Evolutionary conservation across 2,113 vertebrate species (phyloP).

Genomic region (Scomber colias): DNA sequence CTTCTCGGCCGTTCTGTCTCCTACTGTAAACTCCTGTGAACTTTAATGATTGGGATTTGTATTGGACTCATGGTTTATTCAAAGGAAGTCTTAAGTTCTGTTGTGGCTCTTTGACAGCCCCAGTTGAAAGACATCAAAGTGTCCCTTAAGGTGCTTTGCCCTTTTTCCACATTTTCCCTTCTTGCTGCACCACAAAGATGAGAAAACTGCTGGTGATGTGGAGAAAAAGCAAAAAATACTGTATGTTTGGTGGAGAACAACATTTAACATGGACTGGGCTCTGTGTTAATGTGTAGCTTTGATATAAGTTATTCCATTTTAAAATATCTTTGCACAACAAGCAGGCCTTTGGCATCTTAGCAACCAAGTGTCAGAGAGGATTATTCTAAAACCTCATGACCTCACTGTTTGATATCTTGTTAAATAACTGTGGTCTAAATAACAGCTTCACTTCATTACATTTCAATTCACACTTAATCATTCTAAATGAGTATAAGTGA

Average conservation of each 20-base stretch:
- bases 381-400: not conserved
- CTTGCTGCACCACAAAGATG: constrained; percentile 34
- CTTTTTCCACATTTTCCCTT: constrained; percentile 45
- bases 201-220: constrained; percentile 28
- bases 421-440: too few species aligned
- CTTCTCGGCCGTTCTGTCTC: not conserved
- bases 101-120: constrained; percentile 67
- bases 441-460: too few species aligned
- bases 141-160: constrained; percentile 59
- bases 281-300: not conserved
- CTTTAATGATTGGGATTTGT: constrained; percentile 70
- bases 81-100: constrained; percentile 62
- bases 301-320: not conserved
- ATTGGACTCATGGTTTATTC: constrained; percentile 65
- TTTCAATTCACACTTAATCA: too few species aligned
- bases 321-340: not conserved
- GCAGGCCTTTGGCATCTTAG: not conserved
- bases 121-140: constrained; percentile 75
- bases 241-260: not conserved
- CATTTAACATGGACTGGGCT: not conserved
- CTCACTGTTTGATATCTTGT: too few species aligned
- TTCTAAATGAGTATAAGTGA: too few species aligned
- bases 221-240: constrained; percentile 15
- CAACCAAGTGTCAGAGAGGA: not conserved
- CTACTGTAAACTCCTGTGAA: constrained; percentile 44